A percentile compares a stretch with the other conserved stretches of the same genome.
Evolutionary conservation across 2,797 vertebrate species (phyloP).

Genomic region (Rhadinocentrus ornatus): DNA sequence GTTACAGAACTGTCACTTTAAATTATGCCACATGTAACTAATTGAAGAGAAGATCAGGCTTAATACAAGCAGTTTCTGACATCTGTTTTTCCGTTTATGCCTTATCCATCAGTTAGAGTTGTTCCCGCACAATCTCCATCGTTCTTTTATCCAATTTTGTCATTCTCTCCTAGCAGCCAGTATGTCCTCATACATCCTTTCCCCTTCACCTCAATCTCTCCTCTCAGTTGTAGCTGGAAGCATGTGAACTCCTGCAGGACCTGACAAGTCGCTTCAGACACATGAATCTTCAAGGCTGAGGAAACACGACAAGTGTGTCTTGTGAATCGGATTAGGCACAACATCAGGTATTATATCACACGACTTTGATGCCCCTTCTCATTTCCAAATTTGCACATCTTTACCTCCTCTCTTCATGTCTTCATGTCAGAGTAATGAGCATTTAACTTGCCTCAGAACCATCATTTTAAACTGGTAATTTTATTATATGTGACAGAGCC

Average conservation of each 20-base stretch:
- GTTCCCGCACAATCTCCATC: neutral
- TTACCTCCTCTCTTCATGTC: no score
- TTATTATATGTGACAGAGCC: no score
- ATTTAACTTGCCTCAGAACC: neutral
- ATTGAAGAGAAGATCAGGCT: constrained; percentile 3
- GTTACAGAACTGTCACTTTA: constrained; percentile 1
- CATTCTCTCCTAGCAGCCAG: constrained; percentile 87
- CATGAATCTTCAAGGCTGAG: constrained; percentile 85
- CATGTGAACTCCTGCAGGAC: constrained; percentile 87
- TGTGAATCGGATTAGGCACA: neutral
- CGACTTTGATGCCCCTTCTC: neutral
- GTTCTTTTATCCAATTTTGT: constrained; percentile 14
- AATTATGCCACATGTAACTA: constrained; percentile 17
- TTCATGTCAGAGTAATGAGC: neutral
- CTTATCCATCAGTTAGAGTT: neutral
- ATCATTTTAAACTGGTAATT: neutral
- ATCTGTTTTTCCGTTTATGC: neutral
- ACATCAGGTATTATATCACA: neutral
- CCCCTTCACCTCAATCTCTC: constrained; percentile 92
- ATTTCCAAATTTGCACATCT: neutral
- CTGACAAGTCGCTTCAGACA: constrained; percentile 86
- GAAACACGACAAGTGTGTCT: neutral
- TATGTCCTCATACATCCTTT: constrained; percentile 90
- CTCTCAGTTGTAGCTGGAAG: constrained; percentile 89
- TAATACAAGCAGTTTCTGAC: neutral